Evolutionary conservation across 2,797 vertebrate genomes (phyloP).

Genomic region (Spatula clypeata): DNA sequence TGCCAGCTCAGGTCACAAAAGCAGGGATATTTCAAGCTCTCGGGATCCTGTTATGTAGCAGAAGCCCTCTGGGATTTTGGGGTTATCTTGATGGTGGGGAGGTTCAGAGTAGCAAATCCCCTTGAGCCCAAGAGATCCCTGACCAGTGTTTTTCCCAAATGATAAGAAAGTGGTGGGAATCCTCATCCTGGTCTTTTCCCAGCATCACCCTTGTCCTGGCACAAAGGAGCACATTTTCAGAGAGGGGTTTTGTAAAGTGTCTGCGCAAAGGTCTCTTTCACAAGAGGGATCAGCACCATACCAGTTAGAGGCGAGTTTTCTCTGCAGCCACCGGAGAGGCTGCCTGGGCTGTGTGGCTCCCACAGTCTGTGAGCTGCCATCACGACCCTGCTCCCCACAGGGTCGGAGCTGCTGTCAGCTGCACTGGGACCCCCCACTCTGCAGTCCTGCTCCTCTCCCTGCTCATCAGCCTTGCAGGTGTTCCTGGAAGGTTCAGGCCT

Average conservation of each 20-base stretch:
- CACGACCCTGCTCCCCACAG: not conserved
- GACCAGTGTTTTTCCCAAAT: not conserved
- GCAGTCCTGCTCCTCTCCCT: not conserved
- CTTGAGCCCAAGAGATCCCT: not conserved
- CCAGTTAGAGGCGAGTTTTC: not conserved
- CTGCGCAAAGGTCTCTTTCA: not conserved
- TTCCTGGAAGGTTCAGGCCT: not conserved
- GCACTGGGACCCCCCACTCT: not conserved
- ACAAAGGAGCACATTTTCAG: not conserved
- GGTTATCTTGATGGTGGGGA: not conserved
- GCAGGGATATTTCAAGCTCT: not conserved
- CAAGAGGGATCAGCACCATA: accelerated
- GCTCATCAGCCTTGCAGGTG: not conserved
- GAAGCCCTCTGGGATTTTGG: not conserved
- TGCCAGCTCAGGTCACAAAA: not conserved
- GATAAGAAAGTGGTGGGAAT: not conserved
- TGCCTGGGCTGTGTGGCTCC: not conserved
- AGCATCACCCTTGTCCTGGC: not conserved
- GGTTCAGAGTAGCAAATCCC: not conserved
- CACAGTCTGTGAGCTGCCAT: not conserved
- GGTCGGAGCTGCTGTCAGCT: not conserved
- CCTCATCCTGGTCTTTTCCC: not conserved
- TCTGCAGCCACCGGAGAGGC: not conserved
- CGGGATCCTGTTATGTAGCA: not conserved
- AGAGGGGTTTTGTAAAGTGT: not conserved